Percentiles rank a stretch among this genome's conserved stretches.
These are phyloP conservation scores for Strongylocentrotus purpuratus DNA, from an alignment of 35 echinoderm and acorn worm species.

Conservation along the genomic window DNA sequence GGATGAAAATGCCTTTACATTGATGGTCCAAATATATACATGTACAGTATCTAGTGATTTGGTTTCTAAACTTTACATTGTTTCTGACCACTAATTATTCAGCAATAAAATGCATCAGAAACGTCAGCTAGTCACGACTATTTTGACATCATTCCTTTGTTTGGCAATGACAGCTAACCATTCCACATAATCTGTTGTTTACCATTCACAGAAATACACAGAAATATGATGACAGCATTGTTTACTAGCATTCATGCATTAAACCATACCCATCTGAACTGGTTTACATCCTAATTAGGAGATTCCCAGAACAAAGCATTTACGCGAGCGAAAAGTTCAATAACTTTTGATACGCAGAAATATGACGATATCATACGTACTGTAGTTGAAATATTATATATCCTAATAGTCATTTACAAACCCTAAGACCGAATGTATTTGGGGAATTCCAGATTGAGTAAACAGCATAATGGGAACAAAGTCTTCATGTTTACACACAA, in stretches of 20 bases:
- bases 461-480: neutral
- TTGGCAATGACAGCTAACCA: neutral
- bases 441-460: neutral
- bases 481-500: neutral
- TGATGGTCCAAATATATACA: no score
- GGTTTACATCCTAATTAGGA: neutral
- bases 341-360: neutral
- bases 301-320: neutral
- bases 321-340: neutral
- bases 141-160: neutral
- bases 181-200: neutral
- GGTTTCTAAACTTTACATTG: no score
- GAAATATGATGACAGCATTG: neutral
- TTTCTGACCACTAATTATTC: no score
- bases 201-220: no score
- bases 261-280: neutral
- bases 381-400: neutral
- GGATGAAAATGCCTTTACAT: no score
- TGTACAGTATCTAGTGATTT: no score
- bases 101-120: neutral
- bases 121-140: neutral
- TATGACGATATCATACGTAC: neutral
- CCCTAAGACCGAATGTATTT: neutral
- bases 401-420: neutral
- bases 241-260: neutral